Evolutionary conservation across 2,888 invertebrate species (phyloP).

Genomic region (Hedychridium roseum): DNA sequence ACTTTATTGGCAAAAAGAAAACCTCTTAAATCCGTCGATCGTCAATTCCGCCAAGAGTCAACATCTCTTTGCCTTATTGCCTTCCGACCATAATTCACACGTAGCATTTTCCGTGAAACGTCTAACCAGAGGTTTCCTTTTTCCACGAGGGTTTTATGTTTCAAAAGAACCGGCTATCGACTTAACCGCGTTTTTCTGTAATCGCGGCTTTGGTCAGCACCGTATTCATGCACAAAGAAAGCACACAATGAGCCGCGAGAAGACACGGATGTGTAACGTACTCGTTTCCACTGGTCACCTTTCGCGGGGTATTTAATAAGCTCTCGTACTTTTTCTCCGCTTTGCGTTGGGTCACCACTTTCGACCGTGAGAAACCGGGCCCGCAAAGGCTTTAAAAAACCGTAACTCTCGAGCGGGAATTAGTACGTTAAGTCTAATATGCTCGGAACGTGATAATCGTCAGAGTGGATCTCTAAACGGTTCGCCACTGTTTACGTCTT

Average conservation of each 20-base stretch:
- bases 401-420: no score
- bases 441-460: no score
- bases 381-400: slow-evolving; percentile 22
- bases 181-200: neutral
- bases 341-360: slow-evolving; percentile 29
- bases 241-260: neutral
- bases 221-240: neutral
- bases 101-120: no score
- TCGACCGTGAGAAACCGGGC: slow-evolving; percentile 38
- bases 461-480: no score
- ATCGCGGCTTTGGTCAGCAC: neutral
- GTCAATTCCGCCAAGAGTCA: no score
- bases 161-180: neutral
- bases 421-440: no score
- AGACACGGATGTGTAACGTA: slow-evolving; percentile 16
- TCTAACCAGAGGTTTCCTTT: no score
- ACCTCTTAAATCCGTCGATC: slow-evolving; percentile 2
- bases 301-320: slow-evolving; percentile 42
- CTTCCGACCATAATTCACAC: no score
- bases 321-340: slow-evolving; percentile 33
- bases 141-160: no score
- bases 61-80: no score
- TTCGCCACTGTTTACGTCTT: no score
- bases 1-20: no score
- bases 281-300: slow-evolving; percentile 27